Base-by-base conservation (phyloP, 2,113 vertebrate genomes). In the Porphyrio hochstetteri region DNA sequence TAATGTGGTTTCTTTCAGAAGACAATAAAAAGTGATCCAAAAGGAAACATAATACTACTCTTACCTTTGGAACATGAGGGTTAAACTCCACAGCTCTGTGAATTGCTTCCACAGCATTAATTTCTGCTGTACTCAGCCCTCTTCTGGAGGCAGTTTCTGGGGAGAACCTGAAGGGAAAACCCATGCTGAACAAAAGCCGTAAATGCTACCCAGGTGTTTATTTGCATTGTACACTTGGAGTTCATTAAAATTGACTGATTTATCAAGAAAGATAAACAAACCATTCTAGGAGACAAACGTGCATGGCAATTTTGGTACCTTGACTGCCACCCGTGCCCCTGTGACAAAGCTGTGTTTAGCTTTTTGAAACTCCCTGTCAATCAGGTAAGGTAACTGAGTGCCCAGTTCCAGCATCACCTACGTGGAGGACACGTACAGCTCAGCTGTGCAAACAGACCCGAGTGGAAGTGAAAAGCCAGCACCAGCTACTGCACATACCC, bases 31-130 rank as follows among this genome's bases (percentile, higher is more conserved):
- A 68, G 16, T 11, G 13, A 27, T 61, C 38, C 57, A 67, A 35
- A 2, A 76, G 55, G 33, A 93, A 92, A 81, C 20, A 38, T 52
- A 95, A 48, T 4, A 36, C n/a, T 87, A 36, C 35, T 86, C 98
- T 98, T 92, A 99, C 99, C 99, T 99, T 99, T 98, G 99, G 99
- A 98, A 99, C 99, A 63, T 99, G 99, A 97, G 99, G 99, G 97
- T 99, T 99, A 98, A 99, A 99, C 97, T 99, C 99, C 92, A 99
- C 99, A 77, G 99, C 99, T 98, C 99, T 99, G 97, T 99, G 99
- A 98, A 99, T 99, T 96, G 99, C 99, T 98, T 99, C 99, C 97
- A 99, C 99, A 78, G 99, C 99, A 88, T 99, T 99, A 98, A 99
- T 99, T 98, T 99, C 99, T 96, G 99, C 99, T 97, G 99, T 99